Base-by-base conservation (phyloP, 2,888 invertebrate species). In the Dione juno region DNA sequence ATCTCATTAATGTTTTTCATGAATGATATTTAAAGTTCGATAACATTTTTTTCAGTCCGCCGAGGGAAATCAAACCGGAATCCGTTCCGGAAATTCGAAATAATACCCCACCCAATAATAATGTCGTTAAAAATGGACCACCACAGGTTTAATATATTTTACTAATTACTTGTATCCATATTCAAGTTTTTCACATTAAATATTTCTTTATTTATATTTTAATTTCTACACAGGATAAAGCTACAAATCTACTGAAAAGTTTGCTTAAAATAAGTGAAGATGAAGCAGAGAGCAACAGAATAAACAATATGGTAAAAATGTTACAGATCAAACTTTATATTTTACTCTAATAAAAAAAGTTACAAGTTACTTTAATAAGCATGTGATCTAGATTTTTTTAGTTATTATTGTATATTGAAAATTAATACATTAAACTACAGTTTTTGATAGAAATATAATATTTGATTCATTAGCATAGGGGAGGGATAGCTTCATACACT, bases 201-300 rank as follows among this genome's bases (percentile, higher is more conserved):
- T 13, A 8, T 52, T 7, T 28, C 6, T 11, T 57, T 13, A 13
- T 1, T 35, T 35, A 28, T 3, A n/a, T 1, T 45, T 61, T n/a
- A n/a, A n/a, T 65, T 65, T 59, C 37, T 28, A 13, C 16, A 10
- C 78, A 89, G 89, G 91, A 91, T 53, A 87, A 85, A 69, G 88
- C 87, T 1, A 93, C 93, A 9, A 82, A 87, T 66, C 79, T 93
- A 13, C 83, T 93, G 6, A 86, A 84, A 74, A 92, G 88, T 76
- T 79, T 93, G 58, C 75, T 93, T 71, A 93, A 91, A 74, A 93
- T 93, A 50, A 92, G 91, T 73, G 88, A 82, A 76, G 77, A 77
- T 48, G 82, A 88, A 76, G 79, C 80, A 21, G 86, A 88, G 1
- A 78, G 82, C 1, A 74, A 77, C 58, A 82, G 82, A 67, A 86